phyloP scores from a whole-genome alignment of 1,140 invertebrate species.

The honey bee (Apis mellifera) region Amel_HAv3.1 CM009944.2:10003001-10003500 shows the following conservation, averaged over 20 bases:
- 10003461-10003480: conserved; percentile 95
- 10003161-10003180: background rate
- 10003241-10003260: conserved; percentile 6
- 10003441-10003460: conserved; percentile 92
- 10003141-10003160: background rate
- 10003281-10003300: conserved; percentile 8
- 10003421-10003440: conserved; percentile 92
- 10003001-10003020: too few species aligned
- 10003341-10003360: conserved; percentile 87
- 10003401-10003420: conserved; percentile 94
- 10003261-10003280: background rate
- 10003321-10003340: conserved; percentile 68
- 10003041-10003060: background rate
- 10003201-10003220: conserved; percentile 39
- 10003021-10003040: too few species aligned
- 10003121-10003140: conserved; percentile 30
- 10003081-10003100: background rate
- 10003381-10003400: conserved; percentile 94
- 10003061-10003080: conserved; percentile 1
- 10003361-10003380: conserved; percentile 89
- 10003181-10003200: conserved; percentile 22
- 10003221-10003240: background rate
- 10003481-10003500: conserved; percentile 95
- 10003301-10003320: background rate
- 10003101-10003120: conserved; percentile 19